These are phyloP conservation scores for Spilogale gracilis DNA, from an alignment of 2,113 vertebrate genomes.

Conservation along the genomic window DNA sequence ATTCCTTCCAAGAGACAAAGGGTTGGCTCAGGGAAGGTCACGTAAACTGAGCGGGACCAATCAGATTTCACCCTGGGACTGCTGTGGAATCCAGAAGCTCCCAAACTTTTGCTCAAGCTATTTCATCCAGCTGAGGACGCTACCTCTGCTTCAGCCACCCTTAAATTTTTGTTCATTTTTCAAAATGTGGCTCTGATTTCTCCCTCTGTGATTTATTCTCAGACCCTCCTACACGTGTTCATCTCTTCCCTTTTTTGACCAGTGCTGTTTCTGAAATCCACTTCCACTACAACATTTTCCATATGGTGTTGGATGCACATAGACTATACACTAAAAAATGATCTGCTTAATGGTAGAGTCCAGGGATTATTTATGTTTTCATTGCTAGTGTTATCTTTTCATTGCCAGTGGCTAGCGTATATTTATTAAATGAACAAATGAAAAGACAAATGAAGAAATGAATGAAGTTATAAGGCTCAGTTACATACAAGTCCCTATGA, in stretches of 20 bases:
- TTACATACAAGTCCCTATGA: neutral
- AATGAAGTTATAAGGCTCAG: neutral
- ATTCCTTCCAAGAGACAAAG: neutral
- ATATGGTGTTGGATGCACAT: neutral
- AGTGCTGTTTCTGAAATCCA: neutral
- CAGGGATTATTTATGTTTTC: neutral
- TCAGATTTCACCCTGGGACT: neutral
- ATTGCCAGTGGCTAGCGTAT: neutral
- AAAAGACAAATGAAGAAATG: neutral
- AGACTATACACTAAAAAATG: neutral
- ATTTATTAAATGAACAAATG: slow-evolving; percentile 22
- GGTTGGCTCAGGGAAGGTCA: neutral
- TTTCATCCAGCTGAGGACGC: neutral
- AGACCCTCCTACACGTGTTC: neutral
- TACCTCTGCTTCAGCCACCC: neutral
- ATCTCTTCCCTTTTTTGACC: neutral
- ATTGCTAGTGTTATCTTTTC: neutral
- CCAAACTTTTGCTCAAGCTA: neutral
- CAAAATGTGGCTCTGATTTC: neutral
- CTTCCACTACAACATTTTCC: neutral
- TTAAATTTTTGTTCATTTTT: slow-evolving; percentile 4
- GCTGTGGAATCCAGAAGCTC: neutral
- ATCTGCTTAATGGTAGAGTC: neutral
- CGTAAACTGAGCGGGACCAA: neutral
- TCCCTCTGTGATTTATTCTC: neutral